Evolutionary conservation across 2,113 vertebrate species (phyloP), one percentile per base, ranked within the genome.

Genomic region (Myotis davidii): DNA sequence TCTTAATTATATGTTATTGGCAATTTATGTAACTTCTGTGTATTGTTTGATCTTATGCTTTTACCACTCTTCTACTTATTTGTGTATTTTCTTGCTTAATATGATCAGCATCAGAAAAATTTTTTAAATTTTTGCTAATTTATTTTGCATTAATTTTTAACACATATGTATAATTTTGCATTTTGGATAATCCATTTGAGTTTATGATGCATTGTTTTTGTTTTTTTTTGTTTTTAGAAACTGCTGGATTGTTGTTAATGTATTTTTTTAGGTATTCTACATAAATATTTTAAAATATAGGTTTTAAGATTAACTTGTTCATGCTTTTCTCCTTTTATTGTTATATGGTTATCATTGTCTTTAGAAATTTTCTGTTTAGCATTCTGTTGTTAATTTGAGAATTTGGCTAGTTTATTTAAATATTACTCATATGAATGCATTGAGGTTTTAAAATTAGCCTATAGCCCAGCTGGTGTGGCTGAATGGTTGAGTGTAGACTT

Each of bases 291-390:
- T 34, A 92, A 94, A 67, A 59, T 81, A 73, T 14, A 37, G 76
- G 4, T 70, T 82, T 64, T 37, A 18, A 64, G 39, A 50, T 37
- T 45, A 61, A 1, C 20, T 67, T 82, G 77, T 61, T 70, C 13
- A 72, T 64, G 11, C 1, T 64, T 83, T 70, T 23, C 14, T 90
- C 39, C 6, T 69, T 9, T 45, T 72, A 27, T 85, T 69, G 13
- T 27, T 77, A 77, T 82, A 37, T 50, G 18, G 2, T 85, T 89
- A 37, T 27, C 2, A 42, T 79, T 27, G n/a, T 34, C 8, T 89
- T 94, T 85, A 89, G n/a, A 89, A 79, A 34, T 52, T 65, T 85
- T 93, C 54, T 95, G 67, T 50, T 11, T 67, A 70, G 23, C 23
- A 45, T 76, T 85, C 61, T 90, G 59, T 70, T 88, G 25, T 67